These are phyloP conservation scores for Pogonomyrmex barbatus DNA, from an alignment of 1,140 invertebrate genomes.

Conservation along the genomic window DNA sequence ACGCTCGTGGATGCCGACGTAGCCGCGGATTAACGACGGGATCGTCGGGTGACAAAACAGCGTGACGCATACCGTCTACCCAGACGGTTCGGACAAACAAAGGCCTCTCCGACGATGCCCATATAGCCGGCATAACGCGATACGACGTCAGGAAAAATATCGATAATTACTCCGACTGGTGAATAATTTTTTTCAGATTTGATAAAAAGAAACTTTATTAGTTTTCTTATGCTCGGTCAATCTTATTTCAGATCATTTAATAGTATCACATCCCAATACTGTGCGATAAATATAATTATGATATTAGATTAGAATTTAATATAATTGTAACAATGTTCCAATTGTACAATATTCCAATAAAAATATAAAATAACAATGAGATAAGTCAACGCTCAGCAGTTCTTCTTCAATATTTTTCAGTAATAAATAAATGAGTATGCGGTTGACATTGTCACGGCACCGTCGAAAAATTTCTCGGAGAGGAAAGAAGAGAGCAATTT, in stretches of 20 bases:
- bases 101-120: conserved; percentile 90
- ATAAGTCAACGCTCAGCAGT: neutral
- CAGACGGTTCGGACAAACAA: conserved; percentile 90
- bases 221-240: neutral
- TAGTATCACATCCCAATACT: neutral
- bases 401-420: neutral
- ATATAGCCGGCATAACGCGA: conserved; percentile 85
- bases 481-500: neutral
- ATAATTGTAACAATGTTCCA: neutral
- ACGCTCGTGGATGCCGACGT: conserved; percentile 39
- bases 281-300: neutral
- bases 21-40: conserved; percentile 81
- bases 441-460: neutral
- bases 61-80: conserved; percentile 90
- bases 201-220: neutral
- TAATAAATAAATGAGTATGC: neutral
- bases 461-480: neutral
- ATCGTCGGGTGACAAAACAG: conserved; percentile 89
- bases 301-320: neutral
- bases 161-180: neutral
- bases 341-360: neutral
- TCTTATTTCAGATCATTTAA: conserved; percentile 14
- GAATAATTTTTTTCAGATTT: neutral
- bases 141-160: neutral
- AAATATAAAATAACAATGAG: neutral